These are phyloP conservation scores for Natrix natrix DNA, from an alignment of 2,797 vertebrate species.

Conservation along the genomic window DNA sequence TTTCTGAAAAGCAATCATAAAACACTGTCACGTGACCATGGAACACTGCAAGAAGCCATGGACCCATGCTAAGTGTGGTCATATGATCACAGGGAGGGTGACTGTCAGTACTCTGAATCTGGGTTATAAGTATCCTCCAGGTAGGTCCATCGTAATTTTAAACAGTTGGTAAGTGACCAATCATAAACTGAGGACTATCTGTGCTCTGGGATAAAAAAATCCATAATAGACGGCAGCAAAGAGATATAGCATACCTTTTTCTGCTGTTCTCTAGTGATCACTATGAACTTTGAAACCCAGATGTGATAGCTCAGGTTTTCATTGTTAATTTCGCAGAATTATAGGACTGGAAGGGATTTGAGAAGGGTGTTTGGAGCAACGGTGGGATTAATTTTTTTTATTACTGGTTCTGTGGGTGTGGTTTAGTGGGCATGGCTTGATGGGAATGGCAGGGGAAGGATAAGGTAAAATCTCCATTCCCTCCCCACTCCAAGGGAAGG, in stretches of 20 bases:
- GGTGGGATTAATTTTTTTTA: too few species aligned
- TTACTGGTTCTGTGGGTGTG: too few species aligned
- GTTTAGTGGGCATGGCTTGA: too few species aligned
- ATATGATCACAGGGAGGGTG: not conserved
- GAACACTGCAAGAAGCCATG: not conserved
- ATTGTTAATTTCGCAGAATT: not conserved
- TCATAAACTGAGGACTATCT: not conserved
- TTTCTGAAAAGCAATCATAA: not conserved
- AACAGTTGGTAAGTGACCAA: not conserved
- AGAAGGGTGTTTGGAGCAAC: not conserved
- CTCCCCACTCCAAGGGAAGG: too few species aligned
- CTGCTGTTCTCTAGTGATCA: not conserved
- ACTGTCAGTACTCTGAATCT: not conserved
- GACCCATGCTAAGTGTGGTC: not conserved
- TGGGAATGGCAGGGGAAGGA: too few species aligned
- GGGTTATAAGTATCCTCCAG: not conserved
- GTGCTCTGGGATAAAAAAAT: not conserved
- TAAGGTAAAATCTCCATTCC: too few species aligned
- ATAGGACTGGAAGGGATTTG: not conserved
- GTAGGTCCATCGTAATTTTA: not conserved
- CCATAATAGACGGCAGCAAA: not conserved
- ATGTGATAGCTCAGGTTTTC: not conserved
- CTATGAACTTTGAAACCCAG: not conserved
- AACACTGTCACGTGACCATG: not conserved
- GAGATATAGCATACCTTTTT: not conserved